Evolutionary conservation across 1,140 invertebrate species (phyloP).

Genomic region (Neotoxoptera formosana): DNA sequence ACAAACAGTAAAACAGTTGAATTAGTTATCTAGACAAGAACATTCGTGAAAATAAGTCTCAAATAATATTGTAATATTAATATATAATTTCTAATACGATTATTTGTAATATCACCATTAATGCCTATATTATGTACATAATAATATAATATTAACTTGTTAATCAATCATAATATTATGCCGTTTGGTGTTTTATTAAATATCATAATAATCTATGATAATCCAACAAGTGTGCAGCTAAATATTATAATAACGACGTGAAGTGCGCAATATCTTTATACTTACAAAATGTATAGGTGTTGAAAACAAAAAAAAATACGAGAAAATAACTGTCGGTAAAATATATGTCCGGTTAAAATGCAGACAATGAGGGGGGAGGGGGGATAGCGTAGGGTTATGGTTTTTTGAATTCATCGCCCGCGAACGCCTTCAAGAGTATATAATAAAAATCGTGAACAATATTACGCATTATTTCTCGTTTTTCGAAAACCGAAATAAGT

Average conservation of each 20-base stretch:
- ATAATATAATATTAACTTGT: neutral
- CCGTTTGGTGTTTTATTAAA: neutral
- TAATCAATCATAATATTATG: neutral
- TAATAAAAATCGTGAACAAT: neutral
- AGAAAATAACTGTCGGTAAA: neutral
- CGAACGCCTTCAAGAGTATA: no score
- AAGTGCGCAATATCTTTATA: neutral
- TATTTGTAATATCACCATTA: neutral
- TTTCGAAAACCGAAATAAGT: neutral
- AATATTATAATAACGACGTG: neutral
- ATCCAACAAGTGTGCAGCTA: neutral
- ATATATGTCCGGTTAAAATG: neutral
- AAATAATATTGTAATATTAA: neutral
- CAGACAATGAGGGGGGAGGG: no score
- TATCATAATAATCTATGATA: neutral
- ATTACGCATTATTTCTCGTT: neutral
- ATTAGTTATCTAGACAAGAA: neutral
- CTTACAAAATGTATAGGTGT: neutral
- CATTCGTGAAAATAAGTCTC: neutral
- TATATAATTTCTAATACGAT: neutral
- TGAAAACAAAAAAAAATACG: neutral
- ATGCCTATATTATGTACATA: neutral
- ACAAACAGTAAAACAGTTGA: neutral
- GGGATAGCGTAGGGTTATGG: neutral
- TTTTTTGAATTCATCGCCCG: neutral